Conservation (phyloP, 2,888 invertebrate genomes). For the Neuroscelio doddi region DNA sequence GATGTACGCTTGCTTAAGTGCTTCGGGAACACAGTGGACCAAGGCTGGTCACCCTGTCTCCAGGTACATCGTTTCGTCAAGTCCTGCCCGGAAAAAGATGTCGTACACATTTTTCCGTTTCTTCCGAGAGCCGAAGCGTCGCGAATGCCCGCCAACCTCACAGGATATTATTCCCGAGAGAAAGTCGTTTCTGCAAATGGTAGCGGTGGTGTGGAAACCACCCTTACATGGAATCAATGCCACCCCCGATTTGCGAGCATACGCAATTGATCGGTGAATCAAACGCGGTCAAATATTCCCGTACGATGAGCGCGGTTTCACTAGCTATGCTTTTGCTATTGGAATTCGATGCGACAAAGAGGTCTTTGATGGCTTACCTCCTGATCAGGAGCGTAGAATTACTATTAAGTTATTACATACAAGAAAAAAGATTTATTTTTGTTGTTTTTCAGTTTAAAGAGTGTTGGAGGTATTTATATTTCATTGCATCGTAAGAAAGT, state of each 20-base stretch:
- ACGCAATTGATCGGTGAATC: slow-evolving; percentile 23
- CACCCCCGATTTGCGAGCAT: slow-evolving; percentile 10
- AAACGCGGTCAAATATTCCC: slow-evolving; percentile 26
- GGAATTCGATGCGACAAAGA: slow-evolving; percentile 61
- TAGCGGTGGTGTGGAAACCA: slow-evolving; percentile 8
- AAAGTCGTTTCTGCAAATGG: slow-evolving; percentile 26
- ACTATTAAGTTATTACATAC: slow-evolving; percentile 38
- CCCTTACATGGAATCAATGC: slow-evolving; percentile 14
- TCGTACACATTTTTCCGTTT: slow-evolving; percentile 62
- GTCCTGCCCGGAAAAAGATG: slow-evolving; percentile 62
- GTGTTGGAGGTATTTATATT: too few relatives aligned
- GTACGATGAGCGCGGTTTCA: slow-evolving; percentile 17
- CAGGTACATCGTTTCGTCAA: slow-evolving; percentile 54
- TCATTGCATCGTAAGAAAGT: too few relatives aligned
- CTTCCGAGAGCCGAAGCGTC: slow-evolving; percentile 69
- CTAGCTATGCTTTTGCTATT: slow-evolving; percentile 43
- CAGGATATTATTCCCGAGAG: slow-evolving; percentile 56
- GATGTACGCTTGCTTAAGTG: slow-evolving; percentile 68
- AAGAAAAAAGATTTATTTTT: background rate
- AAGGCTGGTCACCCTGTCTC: slow-evolving; percentile 54
- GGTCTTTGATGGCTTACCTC: slow-evolving; percentile 57
- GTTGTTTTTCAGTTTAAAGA: too few relatives aligned
- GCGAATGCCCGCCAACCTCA: slow-evolving; percentile 68
- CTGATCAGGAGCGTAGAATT: slow-evolving; percentile 61
- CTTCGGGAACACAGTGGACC: slow-evolving; percentile 40